Evolutionary conservation across 2,797 vertebrate species (phyloP).

Genomic region (Salarias fasciatus): DNA sequence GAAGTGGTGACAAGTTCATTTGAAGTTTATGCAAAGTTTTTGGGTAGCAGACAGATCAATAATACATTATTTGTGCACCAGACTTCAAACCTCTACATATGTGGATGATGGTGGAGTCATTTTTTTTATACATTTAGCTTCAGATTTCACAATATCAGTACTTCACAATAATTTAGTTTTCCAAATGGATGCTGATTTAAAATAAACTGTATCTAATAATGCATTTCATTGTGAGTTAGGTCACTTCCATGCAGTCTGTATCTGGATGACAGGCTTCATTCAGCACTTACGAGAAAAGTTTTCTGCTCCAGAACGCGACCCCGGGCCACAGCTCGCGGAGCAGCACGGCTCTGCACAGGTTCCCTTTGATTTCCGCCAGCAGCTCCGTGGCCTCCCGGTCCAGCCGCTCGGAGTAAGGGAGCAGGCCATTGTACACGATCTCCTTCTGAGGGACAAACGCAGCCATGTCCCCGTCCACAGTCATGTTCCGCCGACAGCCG

Average conservation of each 20-base stretch:
- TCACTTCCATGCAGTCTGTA: not conserved
- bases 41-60: not conserved
- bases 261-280: not conserved
- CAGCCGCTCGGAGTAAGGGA: conserved; percentile 89
- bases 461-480: conserved; percentile 45
- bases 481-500: conserved; percentile 57
- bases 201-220: too few species aligned
- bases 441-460: conserved; percentile 88
- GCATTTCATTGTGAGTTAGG: too few species aligned
- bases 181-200: too few species aligned
- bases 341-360: conserved; percentile 90
- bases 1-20: conserved; percentile 21
- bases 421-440: conserved; percentile 91
- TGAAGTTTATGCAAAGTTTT: too few species aligned
- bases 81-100: too few species aligned
- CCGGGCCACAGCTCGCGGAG: conserved; percentile 95
- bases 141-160: too few species aligned
- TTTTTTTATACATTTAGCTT: too few species aligned
- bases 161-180: too few species aligned
- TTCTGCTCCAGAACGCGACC: conserved; percentile 92
- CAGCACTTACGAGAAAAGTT: conserved; percentile 92
- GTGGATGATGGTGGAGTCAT: too few species aligned
- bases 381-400: conserved; percentile 89
- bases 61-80: too few species aligned
- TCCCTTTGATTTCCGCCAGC: conserved; percentile 89